phyloP scores from a whole-genome alignment of 2,113 vertebrate species.

The Oncorhynchus tshawytscha region DNA sequence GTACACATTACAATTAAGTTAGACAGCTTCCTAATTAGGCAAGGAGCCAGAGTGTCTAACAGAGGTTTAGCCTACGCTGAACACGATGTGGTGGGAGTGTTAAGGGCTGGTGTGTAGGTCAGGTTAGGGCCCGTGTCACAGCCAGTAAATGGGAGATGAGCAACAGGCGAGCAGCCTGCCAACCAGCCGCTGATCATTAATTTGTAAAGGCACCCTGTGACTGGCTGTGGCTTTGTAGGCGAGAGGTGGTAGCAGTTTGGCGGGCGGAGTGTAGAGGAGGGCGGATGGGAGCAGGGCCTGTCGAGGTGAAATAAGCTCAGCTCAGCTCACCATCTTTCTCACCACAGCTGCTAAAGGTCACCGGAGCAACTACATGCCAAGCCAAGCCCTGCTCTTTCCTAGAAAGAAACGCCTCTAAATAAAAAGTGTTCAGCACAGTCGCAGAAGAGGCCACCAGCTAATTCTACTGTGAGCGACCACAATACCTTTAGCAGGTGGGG shows the following conservation, averaged over 20 bases:
- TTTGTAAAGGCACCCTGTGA: slow-evolving; percentile 27
- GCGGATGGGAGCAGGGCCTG: slow-evolving; percentile 12
- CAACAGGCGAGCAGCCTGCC: not conserved
- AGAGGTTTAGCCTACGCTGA: slow-evolving; percentile 16
- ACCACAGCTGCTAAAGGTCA: slow-evolving; percentile 67
- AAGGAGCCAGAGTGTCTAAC: slow-evolving; percentile 15
- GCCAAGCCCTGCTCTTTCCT: slow-evolving; percentile 44
- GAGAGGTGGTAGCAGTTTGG: slow-evolving; percentile 3
- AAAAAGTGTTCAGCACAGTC: slow-evolving; percentile 34
- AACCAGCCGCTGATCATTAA: slow-evolving; percentile 26
- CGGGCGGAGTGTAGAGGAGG: not conserved
- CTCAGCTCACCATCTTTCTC: slow-evolving; percentile 36
- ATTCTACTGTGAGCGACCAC: slow-evolving; percentile 1
- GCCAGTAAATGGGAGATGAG: slow-evolving; percentile 38
- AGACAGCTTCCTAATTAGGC: slow-evolving; percentile 46
- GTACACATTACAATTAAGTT: slow-evolving; percentile 39
- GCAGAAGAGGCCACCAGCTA: slow-evolving; percentile 14
- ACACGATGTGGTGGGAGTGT: not conserved
- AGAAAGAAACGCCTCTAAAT: slow-evolving; percentile 41
- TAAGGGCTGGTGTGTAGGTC: not conserved
- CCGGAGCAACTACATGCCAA: slow-evolving; percentile 47
- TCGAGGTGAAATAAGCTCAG: slow-evolving; percentile 32
- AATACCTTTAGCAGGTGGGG: slow-evolving; percentile 10
- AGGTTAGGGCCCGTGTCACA: slow-evolving; percentile 15
- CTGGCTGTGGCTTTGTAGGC: slow-evolving; percentile 7